Evolutionary conservation across 64 coral and sea anemone species (phyloP).

Genomic region (Montipora cactus): DNA sequence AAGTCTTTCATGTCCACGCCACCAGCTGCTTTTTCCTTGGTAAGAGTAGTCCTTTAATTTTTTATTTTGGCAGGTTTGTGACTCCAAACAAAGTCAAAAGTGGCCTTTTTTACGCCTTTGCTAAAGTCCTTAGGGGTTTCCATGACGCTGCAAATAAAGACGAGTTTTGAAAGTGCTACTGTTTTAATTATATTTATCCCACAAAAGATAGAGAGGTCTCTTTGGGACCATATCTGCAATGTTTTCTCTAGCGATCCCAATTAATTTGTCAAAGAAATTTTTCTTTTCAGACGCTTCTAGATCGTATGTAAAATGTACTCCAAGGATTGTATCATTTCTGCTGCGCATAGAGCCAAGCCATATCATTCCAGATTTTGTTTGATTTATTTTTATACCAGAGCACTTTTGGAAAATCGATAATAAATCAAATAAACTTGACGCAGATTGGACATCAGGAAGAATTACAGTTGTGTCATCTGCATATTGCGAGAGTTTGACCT

Average conservation of each 20-base stretch:
- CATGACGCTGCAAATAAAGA: slow-evolving; percentile 4
- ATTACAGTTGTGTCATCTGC: too few relatives aligned
- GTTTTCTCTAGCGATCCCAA: too few relatives aligned
- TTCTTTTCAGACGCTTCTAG: too few relatives aligned
- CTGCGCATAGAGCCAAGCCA: not conserved
- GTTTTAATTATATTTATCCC: not conserved
- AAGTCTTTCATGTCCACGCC: not conserved
- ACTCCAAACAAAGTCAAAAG: not conserved
- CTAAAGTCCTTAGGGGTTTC: not conserved
- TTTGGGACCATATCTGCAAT: too few relatives aligned
- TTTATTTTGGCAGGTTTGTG: not conserved
- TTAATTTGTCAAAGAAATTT: too few relatives aligned
- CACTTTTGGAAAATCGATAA: too few relatives aligned
- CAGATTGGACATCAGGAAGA: too few relatives aligned
- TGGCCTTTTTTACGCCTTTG: not conserved
- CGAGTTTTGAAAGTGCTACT: not conserved
- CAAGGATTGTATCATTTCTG: not conserved
- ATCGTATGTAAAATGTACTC: slow-evolving; percentile 3
- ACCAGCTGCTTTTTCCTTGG: not conserved
- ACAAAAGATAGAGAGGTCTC: not conserved
- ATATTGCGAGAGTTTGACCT: too few relatives aligned
- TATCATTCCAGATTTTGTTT: not conserved
- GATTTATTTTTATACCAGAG: not conserved
- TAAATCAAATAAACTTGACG: too few relatives aligned
- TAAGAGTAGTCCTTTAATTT: not conserved